A percentile compares a stretch with the other conserved stretches of the same genome.
Evolutionary conservation across 2,888 invertebrate species (phyloP).

Genomic region (Amaurobius ferox): DNA sequence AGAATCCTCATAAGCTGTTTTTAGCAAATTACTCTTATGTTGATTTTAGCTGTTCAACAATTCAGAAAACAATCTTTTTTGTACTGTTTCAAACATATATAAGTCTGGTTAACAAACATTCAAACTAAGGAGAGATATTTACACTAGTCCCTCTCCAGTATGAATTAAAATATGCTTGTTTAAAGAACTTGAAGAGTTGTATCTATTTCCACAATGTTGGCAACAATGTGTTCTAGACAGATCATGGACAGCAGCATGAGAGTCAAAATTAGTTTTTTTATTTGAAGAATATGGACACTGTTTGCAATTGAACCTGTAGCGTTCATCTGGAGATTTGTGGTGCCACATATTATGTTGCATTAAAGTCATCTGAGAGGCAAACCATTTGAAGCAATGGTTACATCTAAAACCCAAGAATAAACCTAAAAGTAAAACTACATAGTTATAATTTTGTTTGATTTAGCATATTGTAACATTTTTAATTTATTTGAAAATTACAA

Average conservation of each 20-base stretch:
- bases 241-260: constrained; percentile 16
- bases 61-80: too few relatives aligned
- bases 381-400: too few relatives aligned
- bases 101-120: too few relatives aligned
- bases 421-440: constrained; percentile 7
- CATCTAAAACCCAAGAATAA: background rate
- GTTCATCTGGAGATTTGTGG: constrained; percentile 9
- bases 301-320: constrained; percentile 16
- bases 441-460: too few relatives aligned
- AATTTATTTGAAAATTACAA: too few relatives aligned
- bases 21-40: too few relatives aligned
- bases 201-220: constrained; percentile 32
- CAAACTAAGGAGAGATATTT: too few relatives aligned
- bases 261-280: constrained; percentile 25
- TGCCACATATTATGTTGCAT: background rate
- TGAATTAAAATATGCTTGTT: constrained; percentile 46
- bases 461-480: too few relatives aligned
- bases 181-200: background rate
- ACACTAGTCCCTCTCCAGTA: constrained; percentile 21
- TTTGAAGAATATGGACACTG: constrained; percentile 31
- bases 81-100: too few relatives aligned
- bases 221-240: background rate
- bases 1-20: too few relatives aligned
- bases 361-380: too few relatives aligned
- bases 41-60: too few relatives aligned